Percentiles rank a stretch among this genome's conserved stretches.
phyloP scores from a whole-genome alignment of 2,113 vertebrate species.

The Mohoua ochrocephala region DNA sequence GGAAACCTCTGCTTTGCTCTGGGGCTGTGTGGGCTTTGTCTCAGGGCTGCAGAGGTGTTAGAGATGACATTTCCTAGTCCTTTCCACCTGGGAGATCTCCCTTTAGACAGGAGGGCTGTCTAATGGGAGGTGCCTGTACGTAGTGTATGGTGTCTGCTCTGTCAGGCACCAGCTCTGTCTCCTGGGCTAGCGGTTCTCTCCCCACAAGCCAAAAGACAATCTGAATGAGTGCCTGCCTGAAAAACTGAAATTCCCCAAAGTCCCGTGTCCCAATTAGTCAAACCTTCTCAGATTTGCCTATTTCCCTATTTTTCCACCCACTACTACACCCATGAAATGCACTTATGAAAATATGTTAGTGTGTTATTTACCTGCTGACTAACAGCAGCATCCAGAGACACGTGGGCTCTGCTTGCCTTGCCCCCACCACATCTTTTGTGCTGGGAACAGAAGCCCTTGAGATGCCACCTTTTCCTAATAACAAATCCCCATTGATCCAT shows the following conservation, averaged over 20 bases:
- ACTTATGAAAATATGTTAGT: not conserved
- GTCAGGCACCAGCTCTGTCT: not conserved
- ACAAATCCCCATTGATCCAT: not conserved
- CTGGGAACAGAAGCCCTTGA: not conserved
- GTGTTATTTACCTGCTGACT: not conserved
- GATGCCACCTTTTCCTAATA: not conserved
- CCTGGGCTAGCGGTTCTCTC: not conserved
- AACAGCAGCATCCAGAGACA: not conserved
- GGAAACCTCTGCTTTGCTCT: not conserved
- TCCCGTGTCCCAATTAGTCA: not conserved
- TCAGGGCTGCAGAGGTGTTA: not conserved
- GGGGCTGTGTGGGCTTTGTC: not conserved
- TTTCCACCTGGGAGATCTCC: not conserved
- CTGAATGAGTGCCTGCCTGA: not conserved
- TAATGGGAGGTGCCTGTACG: not conserved
- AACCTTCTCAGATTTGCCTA: not conserved
- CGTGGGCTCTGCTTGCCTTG: not conserved
- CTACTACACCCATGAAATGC: not conserved
- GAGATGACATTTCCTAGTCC: not conserved
- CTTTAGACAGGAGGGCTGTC: not conserved
- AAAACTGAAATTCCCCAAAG: not conserved
- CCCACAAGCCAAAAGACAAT: not conserved
- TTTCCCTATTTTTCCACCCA: not conserved
- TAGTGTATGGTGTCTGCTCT: not conserved
- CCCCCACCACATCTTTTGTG: not conserved